Evolutionary conservation across 92 coral and sea anemone genomes (phyloP).

Genomic region (Paragorgia papillata): DNA sequence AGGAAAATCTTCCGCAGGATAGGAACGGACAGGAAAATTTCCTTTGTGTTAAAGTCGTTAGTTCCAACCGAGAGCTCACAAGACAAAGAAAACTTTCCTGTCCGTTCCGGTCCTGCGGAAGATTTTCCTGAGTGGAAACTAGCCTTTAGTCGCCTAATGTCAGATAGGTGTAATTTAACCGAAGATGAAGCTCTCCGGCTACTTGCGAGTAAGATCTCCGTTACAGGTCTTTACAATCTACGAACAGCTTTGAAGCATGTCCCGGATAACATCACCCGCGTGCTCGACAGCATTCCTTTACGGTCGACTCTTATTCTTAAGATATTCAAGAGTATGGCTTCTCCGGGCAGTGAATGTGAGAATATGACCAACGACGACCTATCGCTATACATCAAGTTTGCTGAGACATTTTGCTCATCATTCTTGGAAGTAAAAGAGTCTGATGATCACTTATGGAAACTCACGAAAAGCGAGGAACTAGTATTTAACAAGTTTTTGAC

Average conservation of each 20-base stretch:
- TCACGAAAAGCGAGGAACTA: slow-evolving; percentile 11
- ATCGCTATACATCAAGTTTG: slow-evolving; percentile 2
- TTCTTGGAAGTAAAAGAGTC: slow-evolving; percentile 6
- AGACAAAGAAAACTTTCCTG: no score
- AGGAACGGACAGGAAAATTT: no score
- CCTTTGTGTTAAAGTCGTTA: no score
- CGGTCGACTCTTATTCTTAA: slow-evolving; percentile 10
- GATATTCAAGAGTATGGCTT: background rate
- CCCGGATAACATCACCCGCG: slow-evolving; percentile 21
- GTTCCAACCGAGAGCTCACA: no score
- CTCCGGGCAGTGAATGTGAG: background rate
- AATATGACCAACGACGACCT: slow-evolving; percentile 2
- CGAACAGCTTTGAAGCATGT: slow-evolving; percentile 45
- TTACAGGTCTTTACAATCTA: slow-evolving; percentile 32
- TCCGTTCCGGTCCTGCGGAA: no score
- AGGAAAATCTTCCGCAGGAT: no score
- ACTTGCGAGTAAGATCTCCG: slow-evolving; percentile 26
- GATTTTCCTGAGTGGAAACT: no score
- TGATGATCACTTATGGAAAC: slow-evolving; percentile 38
- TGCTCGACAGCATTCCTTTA: background rate
- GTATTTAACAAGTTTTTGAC: slow-evolving; percentile 47
- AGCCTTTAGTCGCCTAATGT: slow-evolving; percentile 7
- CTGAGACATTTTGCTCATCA: slow-evolving; percentile 19
- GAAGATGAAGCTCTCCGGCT: slow-evolving; percentile 51
- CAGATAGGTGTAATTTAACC: background rate